phyloP scores from a whole-genome alignment of 2,113 vertebrate species.

The Eurystomus gularis region DNA sequence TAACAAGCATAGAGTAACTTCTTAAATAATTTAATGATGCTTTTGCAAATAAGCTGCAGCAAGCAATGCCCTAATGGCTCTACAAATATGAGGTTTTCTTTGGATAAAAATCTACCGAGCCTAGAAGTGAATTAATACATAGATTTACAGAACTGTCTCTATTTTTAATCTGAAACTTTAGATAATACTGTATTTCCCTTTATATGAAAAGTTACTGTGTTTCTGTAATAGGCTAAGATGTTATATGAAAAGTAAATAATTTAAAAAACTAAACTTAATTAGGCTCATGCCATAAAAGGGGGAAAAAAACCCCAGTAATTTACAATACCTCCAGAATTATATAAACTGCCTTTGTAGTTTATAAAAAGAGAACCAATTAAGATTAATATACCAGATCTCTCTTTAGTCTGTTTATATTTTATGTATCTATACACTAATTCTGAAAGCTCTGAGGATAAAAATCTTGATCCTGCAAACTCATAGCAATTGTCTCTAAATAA shows the following conservation, averaged over 20 bases:
- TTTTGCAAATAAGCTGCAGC: background rate
- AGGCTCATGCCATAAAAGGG: background rate
- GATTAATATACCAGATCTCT: background rate
- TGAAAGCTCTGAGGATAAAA: background rate
- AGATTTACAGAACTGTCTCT: background rate
- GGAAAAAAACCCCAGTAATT: background rate
- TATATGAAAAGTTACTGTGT: background rate
- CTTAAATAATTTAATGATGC: background rate
- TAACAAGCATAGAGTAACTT: background rate
- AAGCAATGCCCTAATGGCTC: background rate
- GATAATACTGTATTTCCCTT: background rate
- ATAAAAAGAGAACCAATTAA: background rate
- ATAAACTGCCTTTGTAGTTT: background rate
- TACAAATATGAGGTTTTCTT: background rate
- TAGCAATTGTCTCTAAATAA: background rate
- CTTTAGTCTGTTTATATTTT: background rate
- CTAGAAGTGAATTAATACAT: background rate
- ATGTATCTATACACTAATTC: background rate
- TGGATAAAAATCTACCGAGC: background rate
- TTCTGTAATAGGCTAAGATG: background rate
- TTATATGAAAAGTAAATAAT: background rate
- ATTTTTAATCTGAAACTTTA: background rate
- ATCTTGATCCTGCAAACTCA: background rate
- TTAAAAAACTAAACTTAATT: conserved; percentile 31
- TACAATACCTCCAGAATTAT: background rate